Evolutionary conservation across 2,888 invertebrate species (phyloP), one percentile per base, ranked within the genome.

Genomic region (Gymnosoma rotundatum): DNA sequence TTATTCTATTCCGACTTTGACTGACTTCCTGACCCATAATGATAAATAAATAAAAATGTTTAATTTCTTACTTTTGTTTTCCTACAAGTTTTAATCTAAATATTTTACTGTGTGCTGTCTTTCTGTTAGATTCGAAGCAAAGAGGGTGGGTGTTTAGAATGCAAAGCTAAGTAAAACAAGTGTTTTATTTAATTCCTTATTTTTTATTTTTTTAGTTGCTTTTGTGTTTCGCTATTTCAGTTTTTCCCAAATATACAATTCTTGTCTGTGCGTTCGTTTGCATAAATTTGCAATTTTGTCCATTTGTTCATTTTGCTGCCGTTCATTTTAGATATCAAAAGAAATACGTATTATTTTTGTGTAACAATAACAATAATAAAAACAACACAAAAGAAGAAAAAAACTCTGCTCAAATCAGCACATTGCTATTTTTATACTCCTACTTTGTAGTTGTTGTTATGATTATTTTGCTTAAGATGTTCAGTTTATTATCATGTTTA

Each of bases 271-370:
- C 32, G 66, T 54, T 69, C 54, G 67, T 80, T 74, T 80, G 74
- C 74, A 80, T 80, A 80, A 74, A 74, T 66, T 80, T 80, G 67
- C 73, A 74, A 45, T 67, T 79, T 60, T 52, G 60, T 50, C 58
- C 60, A 50, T 45, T 48, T 20, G 5, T 21, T 52, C 18, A 60
- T 20, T n/a, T 32, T 61, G 16, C 50, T 58, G 66, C 21, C 20
- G 45, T 20, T 25, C n/a, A 21, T 58, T 50, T 50, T 66, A 18
- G 12, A 45, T 10, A 42, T 8, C n/a, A 25, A 74, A 14, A 52
- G 12, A 63, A 74, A 42, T 58, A 32, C 3, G 25, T 32, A 21
- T 50, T 52, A 50, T 50, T 45, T 64, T 48, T 54, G 42, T n/a
- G 12, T 42, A n/a, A 42, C 12, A 42, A 42, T 12, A 32, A 12